Conservation (phyloP, 2,888 invertebrate species). For the Idaea straminata region DNA sequence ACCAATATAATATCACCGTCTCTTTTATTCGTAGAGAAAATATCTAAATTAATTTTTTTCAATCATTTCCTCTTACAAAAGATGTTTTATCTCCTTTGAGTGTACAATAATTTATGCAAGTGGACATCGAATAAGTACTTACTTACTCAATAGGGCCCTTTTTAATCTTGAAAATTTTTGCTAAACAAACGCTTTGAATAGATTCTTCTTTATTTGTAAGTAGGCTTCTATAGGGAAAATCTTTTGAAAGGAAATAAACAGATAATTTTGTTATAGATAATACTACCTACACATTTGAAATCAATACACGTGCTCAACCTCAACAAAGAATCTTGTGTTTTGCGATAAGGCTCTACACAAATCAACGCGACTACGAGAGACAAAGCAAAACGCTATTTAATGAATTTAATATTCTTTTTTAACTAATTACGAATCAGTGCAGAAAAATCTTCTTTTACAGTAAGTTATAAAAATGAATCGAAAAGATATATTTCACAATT, state of each 20-base stretch:
- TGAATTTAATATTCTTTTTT: too few species aligned
- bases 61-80: conserved; percentile 47
- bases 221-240: not conserved
- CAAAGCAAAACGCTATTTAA: too few species aligned
- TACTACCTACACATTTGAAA: not conserved
- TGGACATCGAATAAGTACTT: conserved; percentile 56
- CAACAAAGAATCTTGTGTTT: too few species aligned
- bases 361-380: too few species aligned
- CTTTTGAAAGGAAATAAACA: not conserved
- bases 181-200: conserved; percentile 29
- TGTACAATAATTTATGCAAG: conserved; percentile 76
- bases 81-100: conserved; percentile 60
- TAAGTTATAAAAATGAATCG: too few species aligned
- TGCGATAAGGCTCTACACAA: too few species aligned
- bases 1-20: conserved; percentile 50
- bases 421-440: too few species aligned
- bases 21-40: conserved; percentile 14
- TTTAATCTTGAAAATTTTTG: conserved; percentile 67
- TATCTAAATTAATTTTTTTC: conserved; percentile 67
- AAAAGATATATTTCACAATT: too few species aligned
- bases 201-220: conserved; percentile 15
- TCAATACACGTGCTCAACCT: not conserved
- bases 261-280: not conserved
- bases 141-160: conserved; percentile 46
- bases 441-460: too few species aligned